Evolutionary conservation across 53 echinoderm and acorn worm genomes (phyloP), one percentile per base, ranked within the genome.

Genomic region (Holothuria scabra): DNA sequence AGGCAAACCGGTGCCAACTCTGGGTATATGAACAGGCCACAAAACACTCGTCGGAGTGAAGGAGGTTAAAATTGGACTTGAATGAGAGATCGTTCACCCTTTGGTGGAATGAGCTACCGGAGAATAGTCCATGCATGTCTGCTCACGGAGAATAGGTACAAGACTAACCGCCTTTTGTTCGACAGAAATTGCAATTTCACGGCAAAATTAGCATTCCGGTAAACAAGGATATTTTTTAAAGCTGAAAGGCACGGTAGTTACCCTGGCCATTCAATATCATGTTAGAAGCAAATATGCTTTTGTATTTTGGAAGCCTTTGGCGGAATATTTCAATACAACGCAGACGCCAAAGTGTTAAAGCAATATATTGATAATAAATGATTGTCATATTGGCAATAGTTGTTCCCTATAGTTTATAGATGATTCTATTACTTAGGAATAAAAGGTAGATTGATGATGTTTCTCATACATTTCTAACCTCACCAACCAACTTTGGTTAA

Each of bases 111-210:
- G 72, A 72, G 44, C 22, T 72, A 25, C 34, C 21, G 10, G 25
- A 46, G 72, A 72, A 72, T 72, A 72, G 72, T 35, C 24, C 26
- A 72, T 49, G 72, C 79, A 79, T 79, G 79, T 29, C 6, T 79
- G 34, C 18, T 59, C 79, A 57, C 79, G 79, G 33, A 59, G 30
- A 79, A 58, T 10, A 57, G 57, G 33, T 20, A 30, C 56, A 28
- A 56, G 55, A 79, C 79, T 79, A 57, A 57, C 79, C 26, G 30
- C 25, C 59, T 79, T 14, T 58, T 79, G 79, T 79, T 58, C 12
- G 59, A 57, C n/a, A 29, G 79, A 56, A 79, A 79, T 58, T 25
- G 79, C 79, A 79, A 79, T 79, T 79, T 79, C 79, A 79, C 79
- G 79, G 52, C 29, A 33, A 79, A 79, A 79, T 79, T 79, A 79